Percentiles rank a stretch among this genome's conserved stretches.
Evolutionary conservation across 2,888 invertebrate genomes (phyloP).

Genomic region (Melipona beecheii): DNA sequence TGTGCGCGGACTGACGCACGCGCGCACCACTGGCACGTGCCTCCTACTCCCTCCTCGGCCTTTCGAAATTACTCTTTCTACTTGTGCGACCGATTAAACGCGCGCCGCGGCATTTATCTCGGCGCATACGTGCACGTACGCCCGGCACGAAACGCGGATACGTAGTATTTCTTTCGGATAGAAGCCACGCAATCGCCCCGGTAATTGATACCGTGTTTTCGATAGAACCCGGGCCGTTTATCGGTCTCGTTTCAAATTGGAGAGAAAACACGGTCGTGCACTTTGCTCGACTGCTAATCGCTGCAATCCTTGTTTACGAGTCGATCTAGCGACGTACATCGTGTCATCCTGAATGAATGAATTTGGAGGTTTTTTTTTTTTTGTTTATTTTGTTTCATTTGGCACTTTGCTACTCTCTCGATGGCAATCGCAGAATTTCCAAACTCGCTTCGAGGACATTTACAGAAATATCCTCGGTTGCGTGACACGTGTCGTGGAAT

Average conservation of each 20-base stretch:
- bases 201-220: constrained; percentile 30
- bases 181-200: constrained; percentile 19
- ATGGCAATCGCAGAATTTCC: no score
- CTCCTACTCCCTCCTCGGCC: constrained; percentile 66
- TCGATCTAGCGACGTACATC: not conserved
- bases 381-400: no score
- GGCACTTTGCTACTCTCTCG: no score
- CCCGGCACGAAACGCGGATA: constrained; percentile 49
- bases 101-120: constrained; percentile 70
- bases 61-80: constrained; percentile 72
- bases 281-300: no score
- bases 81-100: constrained; percentile 72
- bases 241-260: not conserved
- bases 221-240: constrained; percentile 13
- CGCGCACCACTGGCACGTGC: constrained; percentile 80
- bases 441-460: no score
- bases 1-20: constrained; percentile 76
- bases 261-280: not conserved
- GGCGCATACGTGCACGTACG: constrained; percentile 58
- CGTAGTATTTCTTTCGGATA: constrained; percentile 51
- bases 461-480: no score
- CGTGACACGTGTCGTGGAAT: not conserved
- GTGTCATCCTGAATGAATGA: no score
- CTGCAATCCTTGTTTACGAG: not conserved
- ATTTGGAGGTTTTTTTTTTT: not conserved